Evolutionary conservation across 2,113 vertebrate genomes (phyloP).

Genomic region (Spilogale gracilis): DNA sequence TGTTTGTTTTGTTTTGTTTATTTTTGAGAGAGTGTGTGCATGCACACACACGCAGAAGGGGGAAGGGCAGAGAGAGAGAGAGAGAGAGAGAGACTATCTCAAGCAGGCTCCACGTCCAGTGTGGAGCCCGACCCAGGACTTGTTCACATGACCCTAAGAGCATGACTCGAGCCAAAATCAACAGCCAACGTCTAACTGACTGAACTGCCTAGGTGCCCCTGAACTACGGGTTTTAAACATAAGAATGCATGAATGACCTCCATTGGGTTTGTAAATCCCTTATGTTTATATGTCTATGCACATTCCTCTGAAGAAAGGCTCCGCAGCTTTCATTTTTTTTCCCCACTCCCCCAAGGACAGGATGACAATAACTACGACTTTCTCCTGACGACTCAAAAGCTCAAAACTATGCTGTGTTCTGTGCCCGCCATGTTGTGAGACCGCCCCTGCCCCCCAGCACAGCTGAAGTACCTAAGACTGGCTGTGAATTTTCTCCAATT

Average conservation of each 20-base stretch:
- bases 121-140: background rate
- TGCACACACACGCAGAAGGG: rapidly evolving
- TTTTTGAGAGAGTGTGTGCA: background rate
- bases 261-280: background rate
- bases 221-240: background rate
- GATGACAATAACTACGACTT: background rate
- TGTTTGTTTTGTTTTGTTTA: background rate
- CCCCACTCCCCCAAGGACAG: background rate
- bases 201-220: background rate
- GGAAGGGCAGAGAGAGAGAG: background rate
- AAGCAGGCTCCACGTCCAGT: background rate
- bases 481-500: background rate
- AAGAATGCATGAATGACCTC: background rate
- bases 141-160: background rate
- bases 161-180: background rate
- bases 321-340: background rate
- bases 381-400: conserved; percentile 19
- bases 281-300: background rate
- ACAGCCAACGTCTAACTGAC: background rate
- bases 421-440: background rate
- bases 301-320: background rate
- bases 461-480: background rate
- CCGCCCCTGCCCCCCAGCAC: too few species aligned
- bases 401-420: background rate
- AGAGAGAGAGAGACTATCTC: background rate